Evolutionary conservation across 2,113 vertebrate genomes (phyloP).

Genomic region (Beaufortia kweichowensis): DNA sequence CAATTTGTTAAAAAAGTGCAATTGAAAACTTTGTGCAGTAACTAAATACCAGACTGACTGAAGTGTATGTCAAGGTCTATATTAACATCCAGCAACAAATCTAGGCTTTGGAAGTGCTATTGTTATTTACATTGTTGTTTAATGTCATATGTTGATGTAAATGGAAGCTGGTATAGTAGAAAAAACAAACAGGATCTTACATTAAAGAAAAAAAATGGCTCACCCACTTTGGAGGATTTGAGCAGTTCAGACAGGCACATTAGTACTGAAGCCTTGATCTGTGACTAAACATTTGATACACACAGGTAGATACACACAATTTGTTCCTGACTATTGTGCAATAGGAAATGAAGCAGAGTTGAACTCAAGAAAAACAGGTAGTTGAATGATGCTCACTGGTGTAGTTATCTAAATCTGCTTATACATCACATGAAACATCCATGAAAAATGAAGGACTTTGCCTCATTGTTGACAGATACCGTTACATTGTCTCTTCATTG

Average conservation of each 20-base stretch:
- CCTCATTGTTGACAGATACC: neutral
- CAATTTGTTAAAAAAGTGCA: neutral
- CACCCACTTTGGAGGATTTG: neutral
- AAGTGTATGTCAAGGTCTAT: neutral
- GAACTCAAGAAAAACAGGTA: neutral
- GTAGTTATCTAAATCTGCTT: neutral
- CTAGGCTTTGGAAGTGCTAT: conserved; percentile 2
- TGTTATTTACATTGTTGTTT: conserved; percentile 5
- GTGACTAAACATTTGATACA: too few species aligned
- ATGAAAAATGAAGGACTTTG: neutral
- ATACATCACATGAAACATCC: neutral
- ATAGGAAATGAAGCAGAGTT: neutral
- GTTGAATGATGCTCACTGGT: neutral
- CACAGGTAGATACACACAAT: neutral
- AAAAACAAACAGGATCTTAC: neutral
- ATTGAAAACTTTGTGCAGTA: too few species aligned
- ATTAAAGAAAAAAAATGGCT: too few species aligned
- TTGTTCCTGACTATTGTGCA: neutral
- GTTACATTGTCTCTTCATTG: neutral
- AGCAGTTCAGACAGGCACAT: conserved; percentile 4
- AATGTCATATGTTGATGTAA: neutral
- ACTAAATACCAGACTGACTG: neutral
- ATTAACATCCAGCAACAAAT: neutral
- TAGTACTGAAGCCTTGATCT: neutral
- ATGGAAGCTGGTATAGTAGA: neutral